Percentiles rank a stretch among this genome's conserved stretches.
phyloP scores from a whole-genome alignment of 1,140 invertebrate species.

The Drosophila miranda region DNA sequence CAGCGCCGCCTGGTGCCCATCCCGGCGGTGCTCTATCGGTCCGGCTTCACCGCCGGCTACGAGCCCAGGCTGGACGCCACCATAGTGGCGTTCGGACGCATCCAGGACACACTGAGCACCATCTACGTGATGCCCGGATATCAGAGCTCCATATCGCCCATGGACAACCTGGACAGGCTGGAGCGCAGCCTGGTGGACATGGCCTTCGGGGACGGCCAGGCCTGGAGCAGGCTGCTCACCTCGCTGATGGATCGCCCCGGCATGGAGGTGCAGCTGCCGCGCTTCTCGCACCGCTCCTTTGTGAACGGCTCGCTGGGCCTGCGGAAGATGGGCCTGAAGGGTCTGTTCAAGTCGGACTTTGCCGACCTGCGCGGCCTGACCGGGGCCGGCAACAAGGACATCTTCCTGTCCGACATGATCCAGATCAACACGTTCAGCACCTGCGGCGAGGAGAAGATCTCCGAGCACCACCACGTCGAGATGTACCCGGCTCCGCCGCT shows the following conservation, averaged over 20 bases:
- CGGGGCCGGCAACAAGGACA: constrained; percentile 87
- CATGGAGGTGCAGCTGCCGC: constrained; percentile 90
- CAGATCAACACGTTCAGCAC: constrained; percentile 90
- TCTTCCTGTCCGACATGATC: constrained; percentile 91
- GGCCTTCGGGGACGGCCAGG: constrained; percentile 85
- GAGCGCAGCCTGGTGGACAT: constrained; percentile 87
- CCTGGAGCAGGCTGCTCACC: constrained; percentile 89
- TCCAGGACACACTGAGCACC: constrained; percentile 88
- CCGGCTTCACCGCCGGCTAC: constrained; percentile 90
- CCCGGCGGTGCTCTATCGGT: constrained; percentile 90
- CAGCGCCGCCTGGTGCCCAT: constrained; percentile 91
- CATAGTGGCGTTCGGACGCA: constrained; percentile 88
- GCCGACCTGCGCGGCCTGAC: constrained; percentile 92
- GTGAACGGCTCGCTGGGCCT: constrained; percentile 90
- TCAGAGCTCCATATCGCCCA: constrained; percentile 88
- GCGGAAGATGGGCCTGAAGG: constrained; percentile 90
- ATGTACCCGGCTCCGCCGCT: constrained; percentile 88
- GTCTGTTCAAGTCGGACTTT: constrained; percentile 87
- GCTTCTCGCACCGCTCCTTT: constrained; percentile 91
- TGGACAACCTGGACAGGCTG: constrained; percentile 88
- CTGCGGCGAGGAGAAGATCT: constrained; percentile 89
- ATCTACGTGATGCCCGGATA: constrained; percentile 91
- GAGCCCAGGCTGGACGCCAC: constrained; percentile 92
- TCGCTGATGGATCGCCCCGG: constrained; percentile 88
- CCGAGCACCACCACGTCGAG: constrained; percentile 89